Conservation (phyloP, 2,797 vertebrate species). For the Furcifer pardalis region DNA sequence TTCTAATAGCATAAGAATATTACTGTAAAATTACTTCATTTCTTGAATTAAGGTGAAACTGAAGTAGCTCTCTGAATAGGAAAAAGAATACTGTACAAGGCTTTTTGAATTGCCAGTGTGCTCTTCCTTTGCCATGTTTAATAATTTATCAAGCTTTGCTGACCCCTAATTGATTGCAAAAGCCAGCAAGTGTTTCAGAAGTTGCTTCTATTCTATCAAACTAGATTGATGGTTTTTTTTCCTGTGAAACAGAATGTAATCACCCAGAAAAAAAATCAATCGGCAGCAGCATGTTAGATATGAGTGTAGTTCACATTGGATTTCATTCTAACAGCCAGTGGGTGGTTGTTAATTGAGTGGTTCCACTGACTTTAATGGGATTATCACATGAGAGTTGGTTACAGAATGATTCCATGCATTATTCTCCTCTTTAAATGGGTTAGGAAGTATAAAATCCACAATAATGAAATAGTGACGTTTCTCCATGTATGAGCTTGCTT, state of each 20-base stretch:
- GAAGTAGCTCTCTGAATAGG: constrained; percentile 13
- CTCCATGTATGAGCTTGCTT: constrained; percentile 1
- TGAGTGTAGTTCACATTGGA: constrained; percentile 36
- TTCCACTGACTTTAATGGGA: constrained; percentile 27
- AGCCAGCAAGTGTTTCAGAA: constrained; percentile 60
- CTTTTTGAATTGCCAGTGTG: neutral
- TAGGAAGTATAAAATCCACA: neutral
- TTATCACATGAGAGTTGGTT: neutral
- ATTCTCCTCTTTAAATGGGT: constrained; percentile 15
- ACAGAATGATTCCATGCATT: neutral
- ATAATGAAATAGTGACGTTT: constrained; percentile 10
- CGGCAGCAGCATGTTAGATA: neutral
- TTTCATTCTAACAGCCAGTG: constrained; percentile 34
- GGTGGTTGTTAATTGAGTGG: constrained; percentile 5
- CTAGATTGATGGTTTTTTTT: constrained; percentile 43
- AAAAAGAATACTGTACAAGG: neutral
- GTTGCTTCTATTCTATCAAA: constrained; percentile 52
- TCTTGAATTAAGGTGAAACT: constrained; percentile 32
- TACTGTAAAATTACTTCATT: constrained; percentile 21
- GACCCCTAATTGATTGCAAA: constrained; percentile 65
- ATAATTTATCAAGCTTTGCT: constrained; percentile 64
- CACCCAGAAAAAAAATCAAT: constrained; percentile 49
- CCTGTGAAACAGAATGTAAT: constrained; percentile 58
- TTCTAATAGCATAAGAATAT: constrained; percentile 29
- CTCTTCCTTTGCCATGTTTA: constrained; percentile 50